These are phyloP conservation scores for Cerceris ruficornis DNA, from an alignment of 2,888 invertebrate genomes.

Conservation along the genomic window DNA sequence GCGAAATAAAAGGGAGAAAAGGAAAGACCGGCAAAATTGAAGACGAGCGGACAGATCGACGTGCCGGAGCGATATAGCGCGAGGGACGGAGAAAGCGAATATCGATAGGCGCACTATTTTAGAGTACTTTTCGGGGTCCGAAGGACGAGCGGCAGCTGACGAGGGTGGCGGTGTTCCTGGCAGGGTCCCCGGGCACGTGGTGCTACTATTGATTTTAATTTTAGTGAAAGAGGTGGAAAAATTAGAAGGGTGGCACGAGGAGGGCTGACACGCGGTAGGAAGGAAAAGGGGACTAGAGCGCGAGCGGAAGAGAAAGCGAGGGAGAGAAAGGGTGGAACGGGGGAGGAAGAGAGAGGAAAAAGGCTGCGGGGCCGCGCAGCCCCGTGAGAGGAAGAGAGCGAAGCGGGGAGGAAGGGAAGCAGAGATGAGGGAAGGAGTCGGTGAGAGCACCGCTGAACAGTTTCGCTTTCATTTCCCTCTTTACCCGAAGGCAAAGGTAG, in stretches of 20 bases:
- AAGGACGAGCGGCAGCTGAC: constrained; percentile 65
- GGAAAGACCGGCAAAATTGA: not conserved
- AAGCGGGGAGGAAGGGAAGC: constrained; percentile 32
- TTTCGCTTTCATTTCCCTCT: constrained; percentile 81
- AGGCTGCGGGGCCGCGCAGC: constrained; percentile 25
- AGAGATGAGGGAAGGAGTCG: constrained; percentile 62
- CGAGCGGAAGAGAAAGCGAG: constrained; percentile 33
- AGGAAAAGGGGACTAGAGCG: constrained; percentile 53
- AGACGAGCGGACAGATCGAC: constrained; percentile 3
- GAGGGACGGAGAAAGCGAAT: constrained; percentile 36
- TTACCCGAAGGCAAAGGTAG: constrained; percentile 73
- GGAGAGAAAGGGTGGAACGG: constrained; percentile 5
- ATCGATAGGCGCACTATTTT: constrained; percentile 69
- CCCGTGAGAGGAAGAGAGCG: constrained; percentile 61
- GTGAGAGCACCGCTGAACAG: constrained; percentile 80
- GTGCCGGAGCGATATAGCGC: constrained; percentile 50
- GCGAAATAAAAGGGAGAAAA: not conserved
- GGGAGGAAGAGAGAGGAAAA: constrained; percentile 47
- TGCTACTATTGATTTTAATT: constrained; percentile 82
- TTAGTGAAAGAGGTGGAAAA: constrained; percentile 82
- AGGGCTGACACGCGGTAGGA: constrained; percentile 75
- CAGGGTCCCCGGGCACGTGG: constrained; percentile 80
- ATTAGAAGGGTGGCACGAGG: constrained; percentile 81
- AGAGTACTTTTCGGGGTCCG: constrained; percentile 69
- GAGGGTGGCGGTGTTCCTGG: constrained; percentile 76